Conservation (phyloP, 2,113 vertebrate genomes). For the Eleginops maclovinus region DNA sequence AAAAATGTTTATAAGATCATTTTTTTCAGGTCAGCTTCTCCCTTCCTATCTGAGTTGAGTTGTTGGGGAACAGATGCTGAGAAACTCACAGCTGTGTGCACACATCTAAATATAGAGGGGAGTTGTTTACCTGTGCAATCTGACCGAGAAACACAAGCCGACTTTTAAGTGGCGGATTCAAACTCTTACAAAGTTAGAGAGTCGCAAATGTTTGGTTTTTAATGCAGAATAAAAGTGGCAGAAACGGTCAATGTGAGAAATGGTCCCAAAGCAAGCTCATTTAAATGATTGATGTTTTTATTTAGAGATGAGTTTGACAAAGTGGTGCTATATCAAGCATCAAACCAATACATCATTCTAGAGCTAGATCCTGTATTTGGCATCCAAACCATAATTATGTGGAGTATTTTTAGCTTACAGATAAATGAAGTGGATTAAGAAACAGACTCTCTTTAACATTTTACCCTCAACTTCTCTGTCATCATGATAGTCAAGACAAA, state of each 20-base stretch:
- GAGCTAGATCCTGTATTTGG: background rate
- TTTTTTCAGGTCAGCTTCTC: background rate
- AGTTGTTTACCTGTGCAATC: conserved; percentile 9
- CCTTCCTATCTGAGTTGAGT: background rate
- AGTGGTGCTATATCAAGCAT: background rate
- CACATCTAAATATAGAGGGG: conserved; percentile 14
- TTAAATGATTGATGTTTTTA: conserved; percentile 1
- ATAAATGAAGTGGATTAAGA: background rate
- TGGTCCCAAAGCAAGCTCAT: background rate
- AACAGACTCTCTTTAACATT: too few species aligned
- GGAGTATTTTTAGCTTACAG: background rate
- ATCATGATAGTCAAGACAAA: background rate
- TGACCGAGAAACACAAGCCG: background rate
- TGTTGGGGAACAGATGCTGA: conserved; percentile 19
- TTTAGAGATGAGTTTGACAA: background rate
- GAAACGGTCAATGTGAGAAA: background rate
- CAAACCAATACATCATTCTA: background rate
- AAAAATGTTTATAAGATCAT: background rate
- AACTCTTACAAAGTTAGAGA: background rate
- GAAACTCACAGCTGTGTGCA: conserved; percentile 40
- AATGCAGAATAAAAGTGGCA: background rate
- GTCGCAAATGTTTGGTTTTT: too few species aligned
- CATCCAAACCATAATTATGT: background rate
- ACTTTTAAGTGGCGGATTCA: background rate
- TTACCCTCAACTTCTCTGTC: background rate